These are phyloP conservation scores for Phthorimaea operculella DNA, from an alignment of 1,140 invertebrate species.

Conservation along the genomic window DNA sequence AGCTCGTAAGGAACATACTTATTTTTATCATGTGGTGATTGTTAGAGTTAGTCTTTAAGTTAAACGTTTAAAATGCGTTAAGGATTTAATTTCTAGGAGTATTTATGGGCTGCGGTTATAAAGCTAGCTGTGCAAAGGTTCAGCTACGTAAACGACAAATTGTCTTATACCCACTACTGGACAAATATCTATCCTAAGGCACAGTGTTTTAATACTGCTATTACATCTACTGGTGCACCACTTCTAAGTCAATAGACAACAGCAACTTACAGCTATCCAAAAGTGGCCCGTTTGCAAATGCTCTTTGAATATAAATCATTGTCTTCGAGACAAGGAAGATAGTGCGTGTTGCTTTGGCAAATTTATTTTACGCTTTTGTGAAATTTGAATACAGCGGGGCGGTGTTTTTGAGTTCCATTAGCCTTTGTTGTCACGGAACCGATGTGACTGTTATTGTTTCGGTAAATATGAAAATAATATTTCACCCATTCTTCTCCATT, in stretches of 20 bases:
- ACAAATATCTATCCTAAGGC: too few species aligned
- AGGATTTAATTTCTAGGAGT: too few species aligned
- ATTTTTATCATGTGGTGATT: neutral
- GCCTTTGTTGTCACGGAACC: neutral
- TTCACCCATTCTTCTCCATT: neutral
- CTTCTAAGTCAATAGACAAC: conserved; percentile 24
- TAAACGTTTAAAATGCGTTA: too few species aligned
- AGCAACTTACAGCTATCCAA: neutral
- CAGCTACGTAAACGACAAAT: too few species aligned
- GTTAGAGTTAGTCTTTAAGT: too few species aligned
- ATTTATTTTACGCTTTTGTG: conserved; percentile 43
- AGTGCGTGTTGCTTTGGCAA: conserved; percentile 52
- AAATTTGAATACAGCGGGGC: conserved; percentile 20
- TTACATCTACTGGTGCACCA: too few species aligned
- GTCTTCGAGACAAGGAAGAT: conserved; percentile 45
- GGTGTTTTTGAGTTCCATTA: neutral
- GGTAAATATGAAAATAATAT: neutral
- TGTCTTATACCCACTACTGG: too few species aligned
- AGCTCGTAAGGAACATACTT: neutral
- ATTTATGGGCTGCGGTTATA: too few species aligned
- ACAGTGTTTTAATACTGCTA: too few species aligned
- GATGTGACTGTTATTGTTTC: neutral
- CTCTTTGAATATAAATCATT: conserved; percentile 51
- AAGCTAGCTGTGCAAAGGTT: too few species aligned
- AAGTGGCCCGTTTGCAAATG: too few species aligned